These are phyloP conservation scores for Theristicus caerulescens DNA, from an alignment of 2,113 vertebrate genomes.

Conservation along the genomic window DNA sequence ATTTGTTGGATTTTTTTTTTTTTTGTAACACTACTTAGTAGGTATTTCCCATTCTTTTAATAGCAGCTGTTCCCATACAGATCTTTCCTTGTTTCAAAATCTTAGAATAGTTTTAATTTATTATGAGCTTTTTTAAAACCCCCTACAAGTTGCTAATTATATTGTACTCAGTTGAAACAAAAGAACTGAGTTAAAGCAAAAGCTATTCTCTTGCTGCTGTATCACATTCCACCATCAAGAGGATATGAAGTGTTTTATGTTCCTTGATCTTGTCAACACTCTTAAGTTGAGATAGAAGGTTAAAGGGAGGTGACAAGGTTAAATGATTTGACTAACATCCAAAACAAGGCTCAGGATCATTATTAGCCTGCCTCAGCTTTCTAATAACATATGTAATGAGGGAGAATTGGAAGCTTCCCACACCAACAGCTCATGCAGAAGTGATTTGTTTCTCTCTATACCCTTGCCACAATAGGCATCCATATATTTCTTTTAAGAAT, in stretches of 20 bases:
- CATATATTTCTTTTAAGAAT: conserved; percentile 55
- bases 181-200: background rate
- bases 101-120: background rate
- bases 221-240: conserved; percentile 6
- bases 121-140: background rate
- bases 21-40: background rate
- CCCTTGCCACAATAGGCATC: background rate
- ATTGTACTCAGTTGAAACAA: background rate
- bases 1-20: background rate
- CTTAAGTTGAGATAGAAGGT: conserved; percentile 13
- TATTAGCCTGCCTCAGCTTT: conserved; percentile 24
- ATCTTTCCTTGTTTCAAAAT: background rate
- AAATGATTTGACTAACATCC: conserved; percentile 63
- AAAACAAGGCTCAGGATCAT: conserved; percentile 30
- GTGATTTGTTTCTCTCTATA: conserved; percentile 58
- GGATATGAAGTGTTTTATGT: conserved; percentile 17
- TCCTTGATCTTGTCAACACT: background rate
- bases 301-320: conserved; percentile 57
- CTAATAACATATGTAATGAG: conserved; percentile 45
- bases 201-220: background rate
- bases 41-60: background rate
- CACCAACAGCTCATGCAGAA: conserved; percentile 6
- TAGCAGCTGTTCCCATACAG: background rate
- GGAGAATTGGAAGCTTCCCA: conserved; percentile 16
- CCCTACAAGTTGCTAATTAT: background rate